These are phyloP conservation scores for Marisa cornuarietis DNA, from an alignment of 1,140 invertebrate genomes.

Conservation along the genomic window DNA sequence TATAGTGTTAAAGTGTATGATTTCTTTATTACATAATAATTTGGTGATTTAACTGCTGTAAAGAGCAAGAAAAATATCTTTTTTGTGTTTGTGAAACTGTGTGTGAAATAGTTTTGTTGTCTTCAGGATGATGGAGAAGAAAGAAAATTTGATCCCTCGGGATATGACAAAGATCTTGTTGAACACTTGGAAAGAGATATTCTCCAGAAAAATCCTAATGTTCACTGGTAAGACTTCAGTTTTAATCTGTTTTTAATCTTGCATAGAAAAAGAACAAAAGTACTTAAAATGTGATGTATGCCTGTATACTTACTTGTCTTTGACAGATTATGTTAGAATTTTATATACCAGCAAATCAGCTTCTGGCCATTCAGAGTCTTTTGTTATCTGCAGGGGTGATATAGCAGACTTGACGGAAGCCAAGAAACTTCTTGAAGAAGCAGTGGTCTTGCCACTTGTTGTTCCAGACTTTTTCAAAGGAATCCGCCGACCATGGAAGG, in stretches of 20 bases:
- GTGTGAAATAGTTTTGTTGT: not conserved
- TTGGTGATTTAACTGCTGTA: not conserved
- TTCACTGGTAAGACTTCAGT: conserved; percentile 77
- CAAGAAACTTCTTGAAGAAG: conserved; percentile 94
- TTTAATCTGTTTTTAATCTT: not conserved
- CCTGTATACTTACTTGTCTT: not conserved
- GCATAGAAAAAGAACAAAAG: not conserved
- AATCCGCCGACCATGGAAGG: conserved; percentile 89
- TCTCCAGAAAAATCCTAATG: conserved; percentile 96
- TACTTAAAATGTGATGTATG: not conserved
- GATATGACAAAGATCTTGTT: conserved; percentile 91
- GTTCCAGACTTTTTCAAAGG: conserved; percentile 99
- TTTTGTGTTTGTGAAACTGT: not conserved
- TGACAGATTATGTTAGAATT: not conserved
- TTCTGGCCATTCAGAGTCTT: no score
- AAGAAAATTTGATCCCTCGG: conserved; percentile 88
- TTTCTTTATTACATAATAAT: not conserved
- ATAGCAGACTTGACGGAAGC: conserved; percentile 96
- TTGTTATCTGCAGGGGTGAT: conserved; percentile 75
- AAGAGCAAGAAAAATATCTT: not conserved
- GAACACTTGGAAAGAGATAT: conserved; percentile 97
- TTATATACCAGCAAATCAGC: no score
- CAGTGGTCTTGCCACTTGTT: conserved; percentile 96
- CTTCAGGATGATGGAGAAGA: conserved; percentile 30
- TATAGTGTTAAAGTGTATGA: no score